phyloP scores from a whole-genome alignment of 2,888 invertebrate genomes.

The Platycheirus albimanus region DNA sequence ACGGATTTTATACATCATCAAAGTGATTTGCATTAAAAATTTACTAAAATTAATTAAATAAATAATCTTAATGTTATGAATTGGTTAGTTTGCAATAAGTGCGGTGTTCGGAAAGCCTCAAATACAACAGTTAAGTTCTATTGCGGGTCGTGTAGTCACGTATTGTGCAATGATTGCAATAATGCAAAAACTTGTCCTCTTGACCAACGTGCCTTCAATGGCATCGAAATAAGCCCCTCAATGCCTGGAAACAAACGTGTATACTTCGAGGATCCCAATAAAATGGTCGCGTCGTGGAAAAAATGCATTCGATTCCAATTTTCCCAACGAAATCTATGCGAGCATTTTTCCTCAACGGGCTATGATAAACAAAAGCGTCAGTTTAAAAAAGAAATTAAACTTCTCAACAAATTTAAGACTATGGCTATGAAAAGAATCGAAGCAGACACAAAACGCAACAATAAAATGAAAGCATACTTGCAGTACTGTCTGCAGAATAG shows the following conservation, averaged over 20 bases:
- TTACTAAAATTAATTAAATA: too few species aligned
- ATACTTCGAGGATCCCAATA: constrained; percentile 52
- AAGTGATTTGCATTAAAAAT: too few species aligned
- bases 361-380: constrained; percentile 7
- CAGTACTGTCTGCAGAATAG: constrained; percentile 10
- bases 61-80: too few species aligned
- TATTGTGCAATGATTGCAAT: constrained; percentile 48
- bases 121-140: constrained; percentile 3
- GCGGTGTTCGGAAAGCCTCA: constrained; percentile 18
- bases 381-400: constrained; percentile 23
- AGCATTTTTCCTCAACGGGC: too few species aligned
- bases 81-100: constrained; percentile 67
- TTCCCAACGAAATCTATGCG: constrained; percentile 38
- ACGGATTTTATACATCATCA: too few species aligned
- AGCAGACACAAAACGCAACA: constrained; percentile 34
- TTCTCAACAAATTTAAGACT: constrained; percentile 20
- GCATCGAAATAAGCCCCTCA: constrained; percentile 20
- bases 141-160: constrained; percentile 50
- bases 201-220: constrained; percentile 40
- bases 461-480: constrained; percentile 49
- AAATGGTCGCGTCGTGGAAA: constrained; percentile 25
- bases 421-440: not conserved
- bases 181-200: constrained; percentile 36
- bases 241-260: constrained; percentile 38
- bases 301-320: constrained; percentile 57